Evolutionary conservation across 2,888 invertebrate genomes (phyloP).

Genomic region (Drosophila borborema): DNA sequence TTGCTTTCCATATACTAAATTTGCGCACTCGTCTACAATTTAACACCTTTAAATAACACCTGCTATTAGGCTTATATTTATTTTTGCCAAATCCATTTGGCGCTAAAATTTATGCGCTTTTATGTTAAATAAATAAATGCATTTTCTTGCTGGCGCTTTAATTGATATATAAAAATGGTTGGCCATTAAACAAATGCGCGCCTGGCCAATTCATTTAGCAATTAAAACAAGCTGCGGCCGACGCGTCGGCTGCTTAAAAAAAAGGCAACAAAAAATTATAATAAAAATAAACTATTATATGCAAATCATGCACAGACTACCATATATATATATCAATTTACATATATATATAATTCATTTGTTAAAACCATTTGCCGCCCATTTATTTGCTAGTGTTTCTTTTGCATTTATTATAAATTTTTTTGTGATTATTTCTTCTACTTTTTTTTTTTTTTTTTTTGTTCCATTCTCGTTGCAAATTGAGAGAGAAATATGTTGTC

Average conservation of each 20-base stretch:
- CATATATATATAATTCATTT: constrained; percentile 69
- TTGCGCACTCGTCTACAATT: constrained; percentile 7
- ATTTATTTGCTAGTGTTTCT: constrained; percentile 52
- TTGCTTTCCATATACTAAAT: not conserved
- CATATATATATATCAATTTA: constrained; percentile 20
- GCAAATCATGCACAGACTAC: constrained; percentile 55
- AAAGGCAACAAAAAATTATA: not conserved
- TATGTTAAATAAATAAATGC: constrained; percentile 38
- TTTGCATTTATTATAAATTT: constrained; percentile 32
- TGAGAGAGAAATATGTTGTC: constrained; percentile 77
- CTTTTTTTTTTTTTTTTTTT: constrained; percentile 33
- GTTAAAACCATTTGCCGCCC: constrained; percentile 76
- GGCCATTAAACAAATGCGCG: constrained; percentile 70
- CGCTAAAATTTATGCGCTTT: constrained; percentile 64
- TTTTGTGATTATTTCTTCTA: constrained; percentile 10
- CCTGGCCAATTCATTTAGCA: constrained; percentile 77
- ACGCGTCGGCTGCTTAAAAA: constrained; percentile 43
- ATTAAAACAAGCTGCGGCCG: constrained; percentile 79
- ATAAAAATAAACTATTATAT: constrained; percentile 66
- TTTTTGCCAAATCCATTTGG: constrained; percentile 49
- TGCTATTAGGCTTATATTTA: constrained; percentile 46
- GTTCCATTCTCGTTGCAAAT: constrained; percentile 35
- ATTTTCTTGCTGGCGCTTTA: constrained; percentile 71
- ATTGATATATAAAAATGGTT: constrained; percentile 78
- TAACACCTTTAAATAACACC: constrained; percentile 44